Evolutionary conservation across 1,140 invertebrate genomes (phyloP).

Genomic region (Brachionus plicatilis): DNA sequence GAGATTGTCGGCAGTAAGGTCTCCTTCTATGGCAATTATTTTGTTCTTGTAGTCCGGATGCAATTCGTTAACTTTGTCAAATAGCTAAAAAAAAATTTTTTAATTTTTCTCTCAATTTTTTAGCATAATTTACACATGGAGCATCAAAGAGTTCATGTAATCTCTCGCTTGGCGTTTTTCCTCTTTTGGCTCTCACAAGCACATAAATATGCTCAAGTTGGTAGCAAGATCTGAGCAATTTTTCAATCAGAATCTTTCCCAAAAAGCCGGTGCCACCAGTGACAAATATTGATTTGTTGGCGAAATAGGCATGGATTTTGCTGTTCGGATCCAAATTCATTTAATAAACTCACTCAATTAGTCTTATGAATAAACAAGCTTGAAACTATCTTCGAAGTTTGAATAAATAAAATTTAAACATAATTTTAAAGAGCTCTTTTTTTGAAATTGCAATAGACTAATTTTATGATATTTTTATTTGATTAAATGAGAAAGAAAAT

Average conservation of each 20-base stretch:
- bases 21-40: slow-evolving; percentile 78
- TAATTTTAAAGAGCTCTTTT: neutral
- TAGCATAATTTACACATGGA: neutral
- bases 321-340: neutral
- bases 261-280: slow-evolving; percentile 41
- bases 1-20: slow-evolving; percentile 78
- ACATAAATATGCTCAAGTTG: slow-evolving; percentile 41
- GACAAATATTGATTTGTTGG: slow-evolving; percentile 38
- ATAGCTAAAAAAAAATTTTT: neutral
- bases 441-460: neutral
- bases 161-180: slow-evolving; percentile 7
- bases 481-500: neutral
- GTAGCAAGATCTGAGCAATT: slow-evolving; percentile 40
- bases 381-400: neutral
- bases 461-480: neutral
- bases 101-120: neutral
- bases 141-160: slow-evolving; percentile 1
- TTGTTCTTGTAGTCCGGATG: slow-evolving; percentile 57
- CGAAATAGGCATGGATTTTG: slow-evolving; percentile 22
- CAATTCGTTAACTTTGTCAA: slow-evolving; percentile 9
- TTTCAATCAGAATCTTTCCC: slow-evolving; percentile 42
- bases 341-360: neutral
- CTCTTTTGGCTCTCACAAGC: slow-evolving; percentile 37
- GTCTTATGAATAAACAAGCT: neutral
- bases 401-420: neutral